Evolutionary conservation across 1,140 invertebrate species (phyloP), one percentile per base, ranked within the genome.

Genomic region (Ridgeia piscesae): DNA sequence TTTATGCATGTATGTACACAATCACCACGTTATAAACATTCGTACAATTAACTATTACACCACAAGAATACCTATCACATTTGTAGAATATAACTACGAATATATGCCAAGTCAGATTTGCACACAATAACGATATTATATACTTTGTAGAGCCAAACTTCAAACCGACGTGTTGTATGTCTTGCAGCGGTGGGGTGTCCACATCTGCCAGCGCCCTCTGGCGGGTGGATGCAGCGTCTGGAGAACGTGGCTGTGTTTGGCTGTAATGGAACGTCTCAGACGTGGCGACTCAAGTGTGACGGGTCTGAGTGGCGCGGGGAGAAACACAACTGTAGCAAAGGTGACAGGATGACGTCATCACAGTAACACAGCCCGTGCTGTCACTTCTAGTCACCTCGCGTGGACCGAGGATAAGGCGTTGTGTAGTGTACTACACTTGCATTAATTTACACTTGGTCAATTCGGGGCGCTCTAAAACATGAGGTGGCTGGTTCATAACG

Each of bases 301-400:
- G 58, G 34, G 21, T 48, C 33, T 11, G n/a, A 34, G 48, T 92
- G 91, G 91, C 33, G 33, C 6, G 91, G 91, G 17, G 42, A 92
- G 42, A 89, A 42, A 21, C 33, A 89, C 58, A 92, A 92, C 91
- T 92, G 91, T 33, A 92, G 48, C 33, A 33, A 35, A 91, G 34
- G 91, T 91, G 11, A 11, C n/a, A n/a, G 35, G 9, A n/a, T 14
- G 0, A 91, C 35, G 48, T 33, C 89, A 33, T 33, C 89, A 89
- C 14, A 9, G 14, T 33, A 89, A 14, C n/a, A 89, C n/a, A 33
- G 8, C 31, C 89, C 0, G 89, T 89, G 33, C n/a, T 27, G 31
- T 89, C 89, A 33, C 89, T 11, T 8, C n/a, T 8, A 1, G 1
- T 27, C n/a, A 33, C 34, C n/a, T n/a, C n/a, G n/a, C n/a, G n/a